A percentile compares a stretch with the other conserved stretches of the same genome.
phyloP scores from a whole-genome alignment of 2,888 invertebrate species.

The Orchestes rusci region DNA sequence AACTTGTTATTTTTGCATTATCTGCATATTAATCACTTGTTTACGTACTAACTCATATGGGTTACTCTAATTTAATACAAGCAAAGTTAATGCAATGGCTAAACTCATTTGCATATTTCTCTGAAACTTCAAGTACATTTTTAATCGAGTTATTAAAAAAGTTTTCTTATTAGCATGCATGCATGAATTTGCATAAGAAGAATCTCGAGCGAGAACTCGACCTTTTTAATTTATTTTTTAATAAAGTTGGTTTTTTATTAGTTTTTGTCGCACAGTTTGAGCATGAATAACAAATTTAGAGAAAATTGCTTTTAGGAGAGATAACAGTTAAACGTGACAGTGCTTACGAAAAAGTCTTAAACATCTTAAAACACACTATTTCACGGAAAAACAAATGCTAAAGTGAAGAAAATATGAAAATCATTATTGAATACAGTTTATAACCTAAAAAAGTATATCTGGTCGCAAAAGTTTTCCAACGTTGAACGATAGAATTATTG shows the following conservation, averaged over 20 bases:
- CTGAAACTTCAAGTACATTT: conserved; percentile 3
- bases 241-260: conserved; percentile 3
- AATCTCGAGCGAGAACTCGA: conserved; percentile 25
- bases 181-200: conserved; percentile 7
- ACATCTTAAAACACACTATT: too few relatives aligned
- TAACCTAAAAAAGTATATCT: too few relatives aligned
- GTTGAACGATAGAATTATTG: too few relatives aligned
- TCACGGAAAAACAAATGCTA: too few relatives aligned
- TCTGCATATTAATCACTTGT: conserved; percentile 18
- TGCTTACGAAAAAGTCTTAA: too few relatives aligned
- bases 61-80: conserved; percentile 15
- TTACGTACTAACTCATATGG: conserved; percentile 10
- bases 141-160: conserved; percentile 15
- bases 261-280: neutral
- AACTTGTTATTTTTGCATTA: too few relatives aligned
- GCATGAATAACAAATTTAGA: too few relatives aligned
- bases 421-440: too few relatives aligned
- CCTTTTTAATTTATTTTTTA: conserved; percentile 5
- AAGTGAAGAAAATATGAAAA: too few relatives aligned
- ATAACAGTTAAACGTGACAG: too few relatives aligned
- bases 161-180: conserved; percentile 14
- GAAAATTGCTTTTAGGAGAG: neutral
- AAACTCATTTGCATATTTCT: conserved; percentile 15
- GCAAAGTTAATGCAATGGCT: conserved; percentile 11
- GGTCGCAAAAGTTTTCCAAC: too few relatives aligned